Evolutionary conservation across 2,888 invertebrate genomes (phyloP).

Genomic region (Ophioninae sp.): DNA sequence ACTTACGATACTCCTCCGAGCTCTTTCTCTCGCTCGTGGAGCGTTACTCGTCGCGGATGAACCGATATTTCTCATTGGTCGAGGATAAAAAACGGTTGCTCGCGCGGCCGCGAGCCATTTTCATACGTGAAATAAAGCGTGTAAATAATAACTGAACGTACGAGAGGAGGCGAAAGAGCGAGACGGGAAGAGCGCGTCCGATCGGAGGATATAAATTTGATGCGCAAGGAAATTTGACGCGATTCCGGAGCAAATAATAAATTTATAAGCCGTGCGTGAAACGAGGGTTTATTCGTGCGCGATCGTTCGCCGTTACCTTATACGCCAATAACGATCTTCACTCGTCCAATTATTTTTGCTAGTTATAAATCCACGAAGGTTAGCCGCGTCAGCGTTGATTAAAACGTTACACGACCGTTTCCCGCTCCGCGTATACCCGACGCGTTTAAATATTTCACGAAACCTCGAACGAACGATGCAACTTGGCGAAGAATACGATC

Average conservation of each 20-base stretch:
- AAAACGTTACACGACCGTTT: background rate
- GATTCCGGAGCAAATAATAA: slow-evolving; percentile 50
- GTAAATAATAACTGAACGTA: slow-evolving; percentile 47
- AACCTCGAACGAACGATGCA: too few species aligned
- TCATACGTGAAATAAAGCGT: slow-evolving; percentile 47
- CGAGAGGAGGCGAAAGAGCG: slow-evolving; percentile 1
- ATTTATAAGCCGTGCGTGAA: slow-evolving; percentile 10
- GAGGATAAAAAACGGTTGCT: slow-evolving; percentile 48
- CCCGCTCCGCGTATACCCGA: background rate
- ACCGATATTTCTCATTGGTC: slow-evolving; percentile 69
- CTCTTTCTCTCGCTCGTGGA: slow-evolving; percentile 62
- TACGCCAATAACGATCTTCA: slow-evolving; percentile 31
- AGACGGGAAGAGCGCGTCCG: slow-evolving; percentile 4
- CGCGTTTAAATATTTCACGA: background rate
- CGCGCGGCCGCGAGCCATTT: slow-evolving; percentile 47
- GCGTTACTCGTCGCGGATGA: slow-evolving; percentile 45
- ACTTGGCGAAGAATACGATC: background rate
- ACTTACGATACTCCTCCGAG: slow-evolving; percentile 57
- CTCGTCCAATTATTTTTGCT: slow-evolving; percentile 36
- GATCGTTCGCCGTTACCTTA: slow-evolving; percentile 28
- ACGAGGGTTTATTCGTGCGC: slow-evolving; percentile 4
- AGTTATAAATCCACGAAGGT: slow-evolving; percentile 26
- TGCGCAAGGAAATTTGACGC: slow-evolving; percentile 43
- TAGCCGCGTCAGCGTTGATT: background rate
- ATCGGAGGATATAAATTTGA: slow-evolving; percentile 51